A percentile compares a stretch with the other conserved stretches of the same genome.
Conservation (phyloP, 2,888 invertebrate genomes). For the Hyppa rectilinea region DNA sequence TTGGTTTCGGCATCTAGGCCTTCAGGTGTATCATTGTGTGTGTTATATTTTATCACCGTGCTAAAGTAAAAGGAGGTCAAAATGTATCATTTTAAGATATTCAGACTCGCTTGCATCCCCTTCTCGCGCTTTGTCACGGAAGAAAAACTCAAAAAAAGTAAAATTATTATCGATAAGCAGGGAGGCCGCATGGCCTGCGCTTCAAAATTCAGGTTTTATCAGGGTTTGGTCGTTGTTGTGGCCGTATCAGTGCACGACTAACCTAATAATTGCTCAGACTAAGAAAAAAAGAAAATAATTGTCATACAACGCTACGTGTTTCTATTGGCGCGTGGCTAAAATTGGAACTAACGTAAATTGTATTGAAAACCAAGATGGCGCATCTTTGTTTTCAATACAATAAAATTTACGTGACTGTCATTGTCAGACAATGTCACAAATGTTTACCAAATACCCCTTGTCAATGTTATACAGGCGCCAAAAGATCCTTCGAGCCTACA, state of each 20-base stretch:
- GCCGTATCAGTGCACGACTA: not conserved
- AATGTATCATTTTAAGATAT: not conserved
- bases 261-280: not conserved
- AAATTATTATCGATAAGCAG: not conserved
- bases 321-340: no score
- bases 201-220: not conserved
- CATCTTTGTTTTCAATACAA: not conserved
- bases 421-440: not conserved
- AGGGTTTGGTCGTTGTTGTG: not conserved
- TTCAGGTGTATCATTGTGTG: conserved; percentile 66
- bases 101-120: not conserved
- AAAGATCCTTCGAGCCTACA: not conserved
- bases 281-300: no score
- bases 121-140: not conserved
- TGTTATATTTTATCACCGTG: not conserved
- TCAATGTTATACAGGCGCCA: not conserved
- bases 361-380: no score
- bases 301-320: not conserved
- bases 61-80: not conserved
- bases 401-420: not conserved
- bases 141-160: no score
- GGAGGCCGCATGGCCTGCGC: not conserved
- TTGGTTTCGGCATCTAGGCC: no score
- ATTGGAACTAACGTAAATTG: not conserved
- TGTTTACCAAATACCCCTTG: not conserved